phyloP scores from a whole-genome alignment of 2,797 vertebrate genomes.

The Pristis pectinata region DNA sequence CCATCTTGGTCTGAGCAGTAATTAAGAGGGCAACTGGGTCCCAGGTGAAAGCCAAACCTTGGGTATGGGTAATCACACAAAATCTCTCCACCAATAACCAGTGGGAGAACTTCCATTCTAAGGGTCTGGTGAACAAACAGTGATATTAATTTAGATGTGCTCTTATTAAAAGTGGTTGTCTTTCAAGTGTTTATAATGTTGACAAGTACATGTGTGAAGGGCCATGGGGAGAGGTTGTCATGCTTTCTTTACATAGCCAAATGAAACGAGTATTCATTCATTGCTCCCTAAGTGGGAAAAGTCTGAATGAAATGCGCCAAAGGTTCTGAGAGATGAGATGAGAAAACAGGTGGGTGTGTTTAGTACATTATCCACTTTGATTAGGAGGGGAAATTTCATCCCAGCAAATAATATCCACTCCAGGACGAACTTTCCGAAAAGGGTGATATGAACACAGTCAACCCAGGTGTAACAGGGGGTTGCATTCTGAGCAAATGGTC shows the following conservation, averaged over 20 bases:
- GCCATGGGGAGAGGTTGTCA: not conserved
- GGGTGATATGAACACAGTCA: not conserved
- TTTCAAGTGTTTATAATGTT: not conserved
- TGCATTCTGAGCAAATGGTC: too few relatives aligned
- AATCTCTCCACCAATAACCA: not conserved
- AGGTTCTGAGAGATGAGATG: not conserved
- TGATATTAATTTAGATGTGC: not conserved
- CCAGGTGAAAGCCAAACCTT: too few relatives aligned
- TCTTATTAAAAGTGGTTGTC: not conserved
- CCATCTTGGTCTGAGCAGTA: too few relatives aligned
- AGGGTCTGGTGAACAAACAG: not conserved
- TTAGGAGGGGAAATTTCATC: not conserved
- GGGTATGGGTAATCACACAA: too few relatives aligned
- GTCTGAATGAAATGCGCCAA: not conserved
- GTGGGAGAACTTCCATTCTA: not conserved
- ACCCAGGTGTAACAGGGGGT: too few relatives aligned
- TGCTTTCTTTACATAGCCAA: not conserved
- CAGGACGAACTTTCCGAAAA: not conserved
- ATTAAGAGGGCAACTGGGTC: too few relatives aligned
- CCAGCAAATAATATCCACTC: not conserved
- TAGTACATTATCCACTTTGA: not conserved
- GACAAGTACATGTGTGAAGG: not conserved
- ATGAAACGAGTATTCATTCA: not conserved
- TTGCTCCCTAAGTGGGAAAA: not conserved
- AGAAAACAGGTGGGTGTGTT: not conserved